Evolutionary conservation across 2,888 invertebrate species (phyloP).

Genomic region (Acanthopleura granulata): DNA sequence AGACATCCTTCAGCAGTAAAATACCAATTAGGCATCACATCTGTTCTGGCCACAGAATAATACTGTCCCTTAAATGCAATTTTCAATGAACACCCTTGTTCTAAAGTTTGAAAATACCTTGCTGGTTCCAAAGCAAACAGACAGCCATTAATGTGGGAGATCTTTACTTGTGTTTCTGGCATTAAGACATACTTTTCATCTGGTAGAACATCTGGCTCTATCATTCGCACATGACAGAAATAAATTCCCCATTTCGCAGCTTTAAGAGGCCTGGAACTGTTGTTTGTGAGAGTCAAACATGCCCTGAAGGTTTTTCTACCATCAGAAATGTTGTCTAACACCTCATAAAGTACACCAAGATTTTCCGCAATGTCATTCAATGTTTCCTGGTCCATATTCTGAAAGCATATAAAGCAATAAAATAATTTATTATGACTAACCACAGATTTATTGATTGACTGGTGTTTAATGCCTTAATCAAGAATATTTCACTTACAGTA

Average conservation of each 20-base stretch:
- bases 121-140: constrained; percentile 53
- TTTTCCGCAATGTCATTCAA: not conserved
- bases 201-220: constrained; percentile 50
- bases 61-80: constrained; percentile 52
- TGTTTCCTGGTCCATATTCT: not conserved
- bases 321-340: constrained; percentile 4
- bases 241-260: constrained; percentile 49
- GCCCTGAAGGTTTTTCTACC: constrained; percentile 27
- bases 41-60: constrained; percentile 55
- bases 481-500: too few relatives aligned
- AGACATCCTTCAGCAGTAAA: constrained; percentile 41
- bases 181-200: constrained; percentile 37
- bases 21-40: constrained; percentile 61
- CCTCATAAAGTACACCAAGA: not conserved
- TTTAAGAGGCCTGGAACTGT: constrained; percentile 32
- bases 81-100: constrained; percentile 40
- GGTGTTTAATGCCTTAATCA: too few relatives aligned
- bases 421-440: not conserved
- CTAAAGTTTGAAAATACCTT: constrained; percentile 44
- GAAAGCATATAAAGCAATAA: not conserved
- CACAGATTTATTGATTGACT: too few relatives aligned
- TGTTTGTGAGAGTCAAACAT: constrained; percentile 45
- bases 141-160: constrained; percentile 56
- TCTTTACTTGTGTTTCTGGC: constrained; percentile 40
- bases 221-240: constrained; percentile 59